Evolutionary conservation across 53 echinoderm and acorn worm species (phyloP).

Genomic region (Temnopleurus reevesii): DNA sequence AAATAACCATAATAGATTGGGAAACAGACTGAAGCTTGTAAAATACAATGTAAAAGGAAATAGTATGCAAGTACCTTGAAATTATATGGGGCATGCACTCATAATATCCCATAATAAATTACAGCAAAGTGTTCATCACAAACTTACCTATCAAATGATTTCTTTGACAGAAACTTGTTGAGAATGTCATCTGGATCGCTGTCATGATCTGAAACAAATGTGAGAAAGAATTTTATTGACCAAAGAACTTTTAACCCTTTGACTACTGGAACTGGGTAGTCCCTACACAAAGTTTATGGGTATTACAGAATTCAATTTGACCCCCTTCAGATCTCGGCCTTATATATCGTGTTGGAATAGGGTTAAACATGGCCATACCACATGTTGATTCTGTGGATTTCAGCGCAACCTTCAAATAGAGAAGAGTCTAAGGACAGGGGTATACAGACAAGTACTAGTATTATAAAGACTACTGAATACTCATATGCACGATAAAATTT

Average conservation of each 20-base stretch:
- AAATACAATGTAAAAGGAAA: not conserved
- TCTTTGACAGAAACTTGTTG: constrained; percentile 63
- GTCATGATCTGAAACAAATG: not conserved
- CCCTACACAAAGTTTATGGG: too few relatives aligned
- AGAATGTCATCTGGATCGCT: constrained; percentile 70
- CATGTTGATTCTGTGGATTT: not conserved
- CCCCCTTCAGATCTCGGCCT: not conserved
- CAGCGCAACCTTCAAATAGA: too few relatives aligned
- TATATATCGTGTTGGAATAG: not conserved
- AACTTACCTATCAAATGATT: constrained; percentile 61
- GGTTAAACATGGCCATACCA: not conserved
- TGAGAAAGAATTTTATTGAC: not conserved
- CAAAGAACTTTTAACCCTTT: not conserved
- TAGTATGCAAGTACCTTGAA: too few relatives aligned
- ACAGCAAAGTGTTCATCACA: not conserved
- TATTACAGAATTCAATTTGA: too few relatives aligned
- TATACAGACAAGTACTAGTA: too few relatives aligned
- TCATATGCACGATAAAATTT: too few relatives aligned
- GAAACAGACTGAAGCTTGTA: not conserved
- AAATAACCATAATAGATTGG: not conserved
- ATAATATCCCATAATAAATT: too few relatives aligned
- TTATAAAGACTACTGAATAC: too few relatives aligned
- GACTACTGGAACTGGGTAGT: too few relatives aligned
- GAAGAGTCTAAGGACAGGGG: too few relatives aligned
- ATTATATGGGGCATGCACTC: not conserved